Evolutionary conservation across 2,113 vertebrate species (phyloP), one percentile per base, ranked within the genome.

Genomic region (Chaetura pelagica): DNA sequence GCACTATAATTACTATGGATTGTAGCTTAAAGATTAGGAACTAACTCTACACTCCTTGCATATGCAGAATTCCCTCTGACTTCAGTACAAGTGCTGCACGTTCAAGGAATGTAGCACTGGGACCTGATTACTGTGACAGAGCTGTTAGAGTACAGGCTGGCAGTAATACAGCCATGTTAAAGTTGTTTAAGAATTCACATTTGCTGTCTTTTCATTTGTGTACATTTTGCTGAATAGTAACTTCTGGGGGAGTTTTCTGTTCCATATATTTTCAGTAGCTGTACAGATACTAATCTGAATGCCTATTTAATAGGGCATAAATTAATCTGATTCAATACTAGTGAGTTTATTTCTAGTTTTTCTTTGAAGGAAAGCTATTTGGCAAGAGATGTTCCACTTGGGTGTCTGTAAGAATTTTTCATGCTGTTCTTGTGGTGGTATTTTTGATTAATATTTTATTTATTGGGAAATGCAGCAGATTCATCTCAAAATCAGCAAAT

Each of bases 1-100:
- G 75, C 55, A 91, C 88, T 95, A 18, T 76, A 92, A 96, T 94
- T 95, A 94, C 90, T 68, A 51, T 76, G 85, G 68, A 54, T 67
- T 76, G 38, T 66, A 35, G 66, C 82, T 32, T 79, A 55, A 61
- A 48, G 73, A 89, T 95, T 87, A 91, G 52, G 72, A 84, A 76
- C 35, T 87, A 84, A 90, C 82, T 96, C 78, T 52, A n/a, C 90
- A 85, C 95, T 94, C 84, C 59, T 76, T 62, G 15, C 67, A 58
- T 95, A 69, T 79, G 58, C 49, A 26, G n/a, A 91, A 94, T 96
- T 87, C 58, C 48, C 42, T 78, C 32, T 84, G 59, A 51, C 23
- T 77, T 90, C 48, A 35, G 29, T 64, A 32, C n/a, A 71, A 92
- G 49, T 63, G 26, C 20, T 44, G 5, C 34, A 18, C 67, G 42